Evolutionary conservation across 2,113 vertebrate species (phyloP).

Genomic region (Stigmatopora argus): DNA sequence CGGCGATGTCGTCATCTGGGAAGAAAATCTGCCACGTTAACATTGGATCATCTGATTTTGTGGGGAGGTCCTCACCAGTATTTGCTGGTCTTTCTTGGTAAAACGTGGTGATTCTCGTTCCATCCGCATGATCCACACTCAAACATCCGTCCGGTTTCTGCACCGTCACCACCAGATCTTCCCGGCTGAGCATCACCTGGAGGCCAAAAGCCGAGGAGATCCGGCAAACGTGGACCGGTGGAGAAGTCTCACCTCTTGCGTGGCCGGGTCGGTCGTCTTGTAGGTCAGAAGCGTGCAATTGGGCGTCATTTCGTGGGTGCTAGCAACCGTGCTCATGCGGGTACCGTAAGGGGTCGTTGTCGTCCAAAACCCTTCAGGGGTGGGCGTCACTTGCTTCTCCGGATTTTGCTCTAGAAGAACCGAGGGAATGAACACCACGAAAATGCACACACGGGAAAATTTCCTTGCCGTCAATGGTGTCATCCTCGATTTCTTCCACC

Average conservation of each 20-base stretch:
- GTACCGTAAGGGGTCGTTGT: constrained; percentile 81
- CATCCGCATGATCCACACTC: constrained; percentile 85
- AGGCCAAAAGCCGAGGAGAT: not conserved
- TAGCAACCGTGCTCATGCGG: constrained; percentile 73
- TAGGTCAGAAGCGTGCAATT: constrained; percentile 64
- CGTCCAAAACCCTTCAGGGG: constrained; percentile 74
- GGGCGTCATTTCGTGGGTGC: constrained; percentile 52
- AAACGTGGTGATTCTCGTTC: constrained; percentile 84
- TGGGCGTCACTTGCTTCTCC: constrained; percentile 12
- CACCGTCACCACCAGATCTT: constrained; percentile 80
- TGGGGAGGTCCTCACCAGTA: constrained; percentile 13
- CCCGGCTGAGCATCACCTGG: constrained; percentile 81
- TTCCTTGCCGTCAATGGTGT: constrained; percentile 69
- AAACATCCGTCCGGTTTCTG: constrained; percentile 68
- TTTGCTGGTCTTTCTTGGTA: constrained; percentile 61
- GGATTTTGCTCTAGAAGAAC: constrained; percentile 35
- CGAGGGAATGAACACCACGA: no score
- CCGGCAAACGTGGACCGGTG: not conserved
- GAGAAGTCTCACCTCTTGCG: constrained; percentile 69
- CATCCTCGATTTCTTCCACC: constrained; percentile 39
- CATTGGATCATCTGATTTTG: not conserved
- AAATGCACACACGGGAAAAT: no score
- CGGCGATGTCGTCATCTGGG: not conserved
- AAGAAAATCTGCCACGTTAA: not conserved
- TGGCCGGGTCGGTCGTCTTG: constrained; percentile 78